phyloP scores from a whole-genome alignment of 2,888 invertebrate genomes.

The Lumbricus terrestris region DNA sequence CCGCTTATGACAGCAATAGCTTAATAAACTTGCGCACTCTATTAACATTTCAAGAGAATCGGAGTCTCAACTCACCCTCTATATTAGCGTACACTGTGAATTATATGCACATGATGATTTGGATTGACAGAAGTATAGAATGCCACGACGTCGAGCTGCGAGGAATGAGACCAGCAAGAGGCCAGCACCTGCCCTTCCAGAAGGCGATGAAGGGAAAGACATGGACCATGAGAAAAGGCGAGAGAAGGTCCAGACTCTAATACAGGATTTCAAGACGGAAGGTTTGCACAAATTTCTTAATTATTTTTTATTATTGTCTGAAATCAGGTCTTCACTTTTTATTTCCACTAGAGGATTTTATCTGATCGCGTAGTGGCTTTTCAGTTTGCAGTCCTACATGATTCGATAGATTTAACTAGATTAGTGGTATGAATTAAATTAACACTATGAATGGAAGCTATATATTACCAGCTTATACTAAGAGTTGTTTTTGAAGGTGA shows the following conservation, averaged over 20 bases:
- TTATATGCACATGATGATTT: background rate
- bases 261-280: constrained; percentile 16
- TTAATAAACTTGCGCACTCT: background rate
- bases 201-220: constrained; percentile 19
- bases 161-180: background rate
- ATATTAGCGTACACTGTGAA: background rate
- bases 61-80: background rate
- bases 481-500: background rate
- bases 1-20: too few relatives aligned
- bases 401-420: background rate
- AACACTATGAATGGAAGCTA: background rate
- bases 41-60: background rate
- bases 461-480: background rate
- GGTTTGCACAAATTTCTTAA: background rate
- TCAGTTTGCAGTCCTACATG: background rate
- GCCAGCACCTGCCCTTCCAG: constrained; percentile 16
- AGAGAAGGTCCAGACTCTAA: constrained; percentile 20
- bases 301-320: background rate
- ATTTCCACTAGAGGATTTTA: background rate
- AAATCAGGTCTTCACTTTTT: background rate
- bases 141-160: constrained; percentile 23
- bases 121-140: background rate
- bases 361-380: background rate
- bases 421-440: background rate
- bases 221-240: constrained; percentile 17